A percentile compares a stretch with the other conserved stretches of the same genome.
phyloP scores from a whole-genome alignment of 1,140 invertebrate species.

The Battus philenor region DNA sequence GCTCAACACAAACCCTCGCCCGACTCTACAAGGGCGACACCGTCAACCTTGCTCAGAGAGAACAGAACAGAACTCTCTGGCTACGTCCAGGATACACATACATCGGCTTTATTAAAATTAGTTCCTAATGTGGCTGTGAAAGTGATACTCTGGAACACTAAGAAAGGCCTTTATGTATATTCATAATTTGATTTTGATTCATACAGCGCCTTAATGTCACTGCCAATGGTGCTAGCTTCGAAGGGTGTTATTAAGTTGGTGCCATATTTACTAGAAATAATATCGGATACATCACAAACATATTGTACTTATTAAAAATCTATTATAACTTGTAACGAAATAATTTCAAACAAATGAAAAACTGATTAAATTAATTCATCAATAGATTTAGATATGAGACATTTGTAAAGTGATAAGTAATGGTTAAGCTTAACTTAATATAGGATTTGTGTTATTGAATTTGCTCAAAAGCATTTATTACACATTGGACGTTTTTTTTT shows the following conservation, averaged over 20 bases:
- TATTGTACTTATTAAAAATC: conserved; percentile 14
- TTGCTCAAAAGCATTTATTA: conserved; percentile 11
- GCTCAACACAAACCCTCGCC: conserved; percentile 47
- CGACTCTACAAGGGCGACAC: conserved; percentile 44
- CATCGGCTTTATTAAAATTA: conserved; percentile 62
- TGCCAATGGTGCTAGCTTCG: conserved; percentile 4
- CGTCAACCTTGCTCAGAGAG: conserved; percentile 51
- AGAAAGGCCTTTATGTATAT: not conserved
- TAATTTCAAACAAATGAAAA: too few relatives aligned
- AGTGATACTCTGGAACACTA: conserved; percentile 20
- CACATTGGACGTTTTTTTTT: not conserved
- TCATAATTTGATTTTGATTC: not conserved
- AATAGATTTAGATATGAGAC: too few relatives aligned
- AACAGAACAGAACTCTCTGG: conserved; percentile 55
- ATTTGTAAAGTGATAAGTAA: too few relatives aligned
- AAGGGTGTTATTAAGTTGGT: conserved; percentile 9
- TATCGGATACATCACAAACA: conserved; percentile 10
- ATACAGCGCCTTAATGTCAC: conserved; percentile 1
- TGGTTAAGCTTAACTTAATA: too few relatives aligned
- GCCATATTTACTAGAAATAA: conserved; percentile 8
- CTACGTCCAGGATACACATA: conserved; percentile 53
- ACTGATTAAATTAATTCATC: too few relatives aligned
- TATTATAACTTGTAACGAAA: too few relatives aligned
- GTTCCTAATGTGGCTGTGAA: conserved; percentile 53
- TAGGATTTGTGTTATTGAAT: too few relatives aligned